phyloP scores from a whole-genome alignment of 2,113 vertebrate genomes.

The Syngnathus typhle region DNA sequence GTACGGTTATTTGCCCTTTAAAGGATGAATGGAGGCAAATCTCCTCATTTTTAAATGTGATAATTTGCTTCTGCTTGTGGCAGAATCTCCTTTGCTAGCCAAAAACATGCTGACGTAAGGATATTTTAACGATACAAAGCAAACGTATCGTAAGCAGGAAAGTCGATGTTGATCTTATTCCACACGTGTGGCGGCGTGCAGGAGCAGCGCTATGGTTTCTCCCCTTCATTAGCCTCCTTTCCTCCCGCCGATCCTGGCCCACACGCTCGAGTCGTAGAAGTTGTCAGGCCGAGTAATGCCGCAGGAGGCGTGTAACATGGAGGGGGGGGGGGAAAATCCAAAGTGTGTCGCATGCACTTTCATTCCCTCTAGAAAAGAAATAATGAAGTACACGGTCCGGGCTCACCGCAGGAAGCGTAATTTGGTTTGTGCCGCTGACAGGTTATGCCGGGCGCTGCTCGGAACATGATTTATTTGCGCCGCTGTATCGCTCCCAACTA shows the following conservation, averaged over 20 bases:
- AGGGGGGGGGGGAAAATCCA: constrained; percentile 13
- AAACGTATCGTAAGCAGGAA: constrained; percentile 12
- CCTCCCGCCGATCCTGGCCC: constrained; percentile 24
- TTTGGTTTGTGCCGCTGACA: constrained; percentile 63
- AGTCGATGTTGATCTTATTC: background rate
- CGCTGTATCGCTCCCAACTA: constrained; percentile 64
- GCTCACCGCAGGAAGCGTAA: constrained; percentile 56
- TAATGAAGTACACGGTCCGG: constrained; percentile 66
- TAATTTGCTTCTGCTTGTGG: too few species aligned
- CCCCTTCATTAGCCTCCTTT: constrained; percentile 42
- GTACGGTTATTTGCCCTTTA: too few species aligned
- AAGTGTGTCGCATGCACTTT: constrained; percentile 57
- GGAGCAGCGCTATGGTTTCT: constrained; percentile 9
- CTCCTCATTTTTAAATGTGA: too few species aligned
- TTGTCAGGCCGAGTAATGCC: constrained; percentile 53
- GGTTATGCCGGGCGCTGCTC: constrained; percentile 42
- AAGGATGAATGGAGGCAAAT: too few species aligned
- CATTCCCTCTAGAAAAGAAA: constrained; percentile 45
- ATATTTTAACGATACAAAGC: too few species aligned
- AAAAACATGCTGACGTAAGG: too few species aligned
- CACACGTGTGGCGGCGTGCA: background rate
- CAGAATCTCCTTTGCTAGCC: too few species aligned
- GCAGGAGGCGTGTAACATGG: constrained; percentile 27
- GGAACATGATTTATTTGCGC: constrained; percentile 66
- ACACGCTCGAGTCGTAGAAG: constrained; percentile 31